Conservation (phyloP, 1,140 invertebrate genomes). For the Drosophila truncata region DNA sequence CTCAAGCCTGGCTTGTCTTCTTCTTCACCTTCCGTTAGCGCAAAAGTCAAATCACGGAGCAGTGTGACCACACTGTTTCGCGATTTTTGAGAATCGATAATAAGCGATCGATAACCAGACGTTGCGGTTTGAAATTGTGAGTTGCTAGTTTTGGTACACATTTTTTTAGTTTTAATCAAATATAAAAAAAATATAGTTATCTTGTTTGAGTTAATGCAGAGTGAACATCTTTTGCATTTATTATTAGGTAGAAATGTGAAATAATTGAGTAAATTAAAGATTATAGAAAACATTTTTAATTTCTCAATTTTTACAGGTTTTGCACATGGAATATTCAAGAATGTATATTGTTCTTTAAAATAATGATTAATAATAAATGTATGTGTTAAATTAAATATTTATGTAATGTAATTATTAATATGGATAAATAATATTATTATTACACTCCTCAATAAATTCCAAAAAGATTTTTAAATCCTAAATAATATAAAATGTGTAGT, state of each 20-base stretch:
- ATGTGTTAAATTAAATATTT: too few relatives aligned
- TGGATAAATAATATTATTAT: too few relatives aligned
- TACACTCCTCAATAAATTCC: too few relatives aligned
- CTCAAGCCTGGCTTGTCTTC: constrained; percentile 31
- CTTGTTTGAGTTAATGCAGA: not conserved
- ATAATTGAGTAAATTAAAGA: not conserved
- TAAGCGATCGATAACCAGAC: not conserved
- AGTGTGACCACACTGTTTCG: constrained; percentile 4
- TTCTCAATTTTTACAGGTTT: not conserved
- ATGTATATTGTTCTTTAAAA: not conserved
- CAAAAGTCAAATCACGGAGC: constrained; percentile 70
- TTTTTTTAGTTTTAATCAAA: not conserved
- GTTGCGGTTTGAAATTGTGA: not conserved
- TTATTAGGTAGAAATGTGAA: not conserved
- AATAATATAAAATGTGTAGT: too few relatives aligned
- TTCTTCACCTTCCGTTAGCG: constrained; percentile 61
- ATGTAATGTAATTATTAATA: too few relatives aligned
- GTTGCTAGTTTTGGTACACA: not conserved
- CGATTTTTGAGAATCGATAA: not conserved
- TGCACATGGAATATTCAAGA: not conserved
- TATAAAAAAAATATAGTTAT: not conserved
- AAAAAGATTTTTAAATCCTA: too few relatives aligned
- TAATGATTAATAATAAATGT: not conserved
- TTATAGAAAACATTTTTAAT: not conserved
- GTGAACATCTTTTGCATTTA: not conserved